These are phyloP conservation scores for Lasiurus cinereus DNA, from an alignment of 2,113 vertebrate species.

Conservation along the genomic window DNA sequence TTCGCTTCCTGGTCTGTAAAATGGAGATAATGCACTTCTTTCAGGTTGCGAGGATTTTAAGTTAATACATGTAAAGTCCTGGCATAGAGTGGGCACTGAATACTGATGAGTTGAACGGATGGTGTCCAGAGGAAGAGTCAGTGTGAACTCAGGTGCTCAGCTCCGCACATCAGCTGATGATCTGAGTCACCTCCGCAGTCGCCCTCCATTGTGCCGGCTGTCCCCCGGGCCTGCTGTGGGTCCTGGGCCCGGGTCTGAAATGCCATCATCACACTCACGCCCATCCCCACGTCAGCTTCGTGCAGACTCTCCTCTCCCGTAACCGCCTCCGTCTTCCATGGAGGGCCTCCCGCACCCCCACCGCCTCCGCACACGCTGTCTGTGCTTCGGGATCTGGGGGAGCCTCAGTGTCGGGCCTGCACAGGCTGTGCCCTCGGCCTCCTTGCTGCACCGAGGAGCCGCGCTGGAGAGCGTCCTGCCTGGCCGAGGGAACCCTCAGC, in stretches of 20 bases:
- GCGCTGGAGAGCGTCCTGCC: neutral
- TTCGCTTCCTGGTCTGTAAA: conserved; percentile 48
- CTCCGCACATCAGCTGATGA: neutral
- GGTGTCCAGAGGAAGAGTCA: neutral
- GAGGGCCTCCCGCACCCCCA: neutral
- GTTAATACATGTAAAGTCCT: neutral
- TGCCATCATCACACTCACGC: neutral
- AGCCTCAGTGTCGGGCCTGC: neutral
- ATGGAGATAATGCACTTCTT: neutral
- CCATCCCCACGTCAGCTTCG: neutral
- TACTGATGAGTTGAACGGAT: neutral
- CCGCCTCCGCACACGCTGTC: neutral
- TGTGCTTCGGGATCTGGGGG: neutral
- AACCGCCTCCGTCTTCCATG: neutral
- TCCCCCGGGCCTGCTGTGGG: neutral
- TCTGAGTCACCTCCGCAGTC: neutral
- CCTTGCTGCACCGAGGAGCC: neutral
- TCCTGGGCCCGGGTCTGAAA: neutral
- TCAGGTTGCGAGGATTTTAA: neutral
- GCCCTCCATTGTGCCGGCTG: neutral
- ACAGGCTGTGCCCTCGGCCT: neutral
- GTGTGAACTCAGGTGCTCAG: neutral
- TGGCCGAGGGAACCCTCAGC: neutral
- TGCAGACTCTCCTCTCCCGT: neutral
- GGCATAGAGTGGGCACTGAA: neutral